Evolutionary conservation across 2,113 vertebrate species (phyloP), one percentile per base, ranked within the genome.

Genomic region (Manacus vitellinus): DNA sequence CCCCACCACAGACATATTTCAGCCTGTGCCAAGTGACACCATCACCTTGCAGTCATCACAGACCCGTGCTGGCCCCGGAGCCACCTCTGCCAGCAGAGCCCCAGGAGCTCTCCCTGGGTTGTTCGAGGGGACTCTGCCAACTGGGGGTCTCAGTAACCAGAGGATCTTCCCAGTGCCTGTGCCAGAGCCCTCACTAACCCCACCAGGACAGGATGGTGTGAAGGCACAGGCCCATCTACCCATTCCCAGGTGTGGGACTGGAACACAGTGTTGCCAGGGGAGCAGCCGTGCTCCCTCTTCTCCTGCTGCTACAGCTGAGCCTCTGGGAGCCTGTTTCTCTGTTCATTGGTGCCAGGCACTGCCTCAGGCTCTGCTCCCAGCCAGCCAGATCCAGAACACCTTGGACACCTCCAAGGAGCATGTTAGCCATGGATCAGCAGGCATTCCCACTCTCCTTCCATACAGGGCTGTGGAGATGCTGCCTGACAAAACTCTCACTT

Each of bases 381-480:
- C 75, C 52, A 66, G 23, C 16, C 2, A 14, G 23, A 61, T 47
- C 37, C 87, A 75, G 55, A 52, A 28, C 35, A 70, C 35, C 79
- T 90, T 3, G 1, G 49, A 66, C 73, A 49, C 68, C 73, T 87
- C 55, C 35, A 47, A 61, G 83, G 81, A 73, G 37, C 74, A 39
- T 0, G 0, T 72, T 8, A 67, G 71, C n/a, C 31, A 37, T 6
- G 88, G 72, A 22, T 55, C 15, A 1, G 18, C 1, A 33, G 41
- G 37, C n/a, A 9, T 14, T 56, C 55, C 46, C 71, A 47, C 65
- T 12, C 47, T 47, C 65, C 73, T 52, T 8, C 0, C 8, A 25
- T 56, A 61, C 18, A 16, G 49, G 49, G 55, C n/a, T 81, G 30
- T 24, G 89, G 86, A 61, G 33, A 56, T 31, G 82, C 68, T 70